phyloP scores from a whole-genome alignment of 2,113 vertebrate species.

The Conger conger region DNA sequence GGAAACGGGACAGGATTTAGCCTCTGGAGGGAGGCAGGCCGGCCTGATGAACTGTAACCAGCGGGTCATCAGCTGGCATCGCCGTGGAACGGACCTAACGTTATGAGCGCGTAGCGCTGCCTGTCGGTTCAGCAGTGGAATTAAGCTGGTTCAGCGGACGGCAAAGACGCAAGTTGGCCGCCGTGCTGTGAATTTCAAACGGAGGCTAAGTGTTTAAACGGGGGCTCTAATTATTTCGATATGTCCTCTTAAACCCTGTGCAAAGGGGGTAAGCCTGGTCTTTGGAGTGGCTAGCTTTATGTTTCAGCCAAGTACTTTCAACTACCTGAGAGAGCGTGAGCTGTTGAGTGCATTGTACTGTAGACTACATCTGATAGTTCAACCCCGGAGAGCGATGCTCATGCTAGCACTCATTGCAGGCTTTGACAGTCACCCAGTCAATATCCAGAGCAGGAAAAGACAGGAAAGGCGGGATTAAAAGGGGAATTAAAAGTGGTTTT shows the following conservation, averaged over 20 bases:
- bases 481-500: not conserved
- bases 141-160: not conserved
- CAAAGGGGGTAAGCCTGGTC: not conserved
- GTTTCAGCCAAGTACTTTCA: not conserved
- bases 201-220: too few species aligned
- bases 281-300: not conserved
- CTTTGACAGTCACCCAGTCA: conserved; percentile 14
- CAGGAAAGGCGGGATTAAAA: not conserved
- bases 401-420: not conserved
- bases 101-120: not conserved
- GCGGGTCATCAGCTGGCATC: not conserved
- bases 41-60: not conserved
- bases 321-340: not conserved
- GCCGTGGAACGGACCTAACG: not conserved
- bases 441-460: not conserved
- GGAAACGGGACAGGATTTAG: not conserved
- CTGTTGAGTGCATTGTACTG: not conserved
- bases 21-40: not conserved
- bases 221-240: too few species aligned
- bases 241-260: too few species aligned
- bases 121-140: not conserved
- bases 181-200: not conserved
- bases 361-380: too few species aligned
- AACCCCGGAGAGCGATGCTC: not conserved
- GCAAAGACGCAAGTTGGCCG: not conserved